Evolutionary conservation across 2,888 invertebrate genomes (phyloP).

Genomic region (Pilophorus perplexus): DNA sequence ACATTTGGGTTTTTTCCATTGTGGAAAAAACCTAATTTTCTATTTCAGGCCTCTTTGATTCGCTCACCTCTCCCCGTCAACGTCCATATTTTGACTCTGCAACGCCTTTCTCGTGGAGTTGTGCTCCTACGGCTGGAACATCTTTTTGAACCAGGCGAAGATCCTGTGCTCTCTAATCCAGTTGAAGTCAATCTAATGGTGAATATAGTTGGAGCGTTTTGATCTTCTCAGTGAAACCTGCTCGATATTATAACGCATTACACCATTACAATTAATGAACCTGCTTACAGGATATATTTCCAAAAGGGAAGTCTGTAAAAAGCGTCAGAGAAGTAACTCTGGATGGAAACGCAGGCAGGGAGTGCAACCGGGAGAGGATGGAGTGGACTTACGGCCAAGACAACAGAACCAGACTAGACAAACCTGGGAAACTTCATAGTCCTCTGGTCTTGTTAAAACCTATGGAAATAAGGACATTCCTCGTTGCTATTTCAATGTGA

Average conservation of each 20-base stretch:
- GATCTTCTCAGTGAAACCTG: no score
- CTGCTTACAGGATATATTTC: slow-evolving; percentile 13
- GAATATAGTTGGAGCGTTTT: neutral
- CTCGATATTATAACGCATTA: no score
- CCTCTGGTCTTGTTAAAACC: slow-evolving; percentile 59
- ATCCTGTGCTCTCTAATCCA: neutral
- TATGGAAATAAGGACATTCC: slow-evolving; percentile 72
- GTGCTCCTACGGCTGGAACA: slow-evolving; percentile 75
- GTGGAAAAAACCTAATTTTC: no score
- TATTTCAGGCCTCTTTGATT: slow-evolving; percentile 51
- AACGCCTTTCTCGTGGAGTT: slow-evolving; percentile 66
- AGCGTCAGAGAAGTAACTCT: slow-evolving; percentile 56
- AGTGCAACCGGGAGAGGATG: slow-evolving; percentile 52
- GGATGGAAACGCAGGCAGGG: slow-evolving; percentile 66
- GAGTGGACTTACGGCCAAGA: neutral
- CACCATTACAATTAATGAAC: no score
- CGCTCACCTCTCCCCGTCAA: slow-evolving; percentile 62
- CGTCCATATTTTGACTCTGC: slow-evolving; percentile 73
- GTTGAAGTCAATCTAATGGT: slow-evolving; percentile 15
- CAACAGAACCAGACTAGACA: neutral
- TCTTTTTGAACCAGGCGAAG: slow-evolving; percentile 51
- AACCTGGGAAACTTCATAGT: slow-evolving; percentile 47
- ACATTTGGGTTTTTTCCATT: no score
- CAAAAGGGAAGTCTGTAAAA: no score
- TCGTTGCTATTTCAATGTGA: slow-evolving; percentile 51